Evolutionary conservation across 2,113 vertebrate genomes (phyloP).

Genomic region (Phaethon lepturus): DNA sequence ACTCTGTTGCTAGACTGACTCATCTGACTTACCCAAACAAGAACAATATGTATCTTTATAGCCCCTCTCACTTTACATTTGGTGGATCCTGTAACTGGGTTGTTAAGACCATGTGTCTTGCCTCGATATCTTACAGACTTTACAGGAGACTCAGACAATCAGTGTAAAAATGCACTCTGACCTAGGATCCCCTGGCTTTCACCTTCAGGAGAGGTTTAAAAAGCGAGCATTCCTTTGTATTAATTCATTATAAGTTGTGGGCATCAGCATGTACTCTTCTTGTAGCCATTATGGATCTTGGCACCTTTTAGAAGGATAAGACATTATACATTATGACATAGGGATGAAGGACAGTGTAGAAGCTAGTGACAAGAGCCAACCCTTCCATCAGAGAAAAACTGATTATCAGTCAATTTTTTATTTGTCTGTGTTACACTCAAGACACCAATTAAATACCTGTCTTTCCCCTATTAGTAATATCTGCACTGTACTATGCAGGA

Average conservation of each 20-base stretch:
- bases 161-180: background rate
- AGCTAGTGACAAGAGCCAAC: background rate
- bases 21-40: background rate
- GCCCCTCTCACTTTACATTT: background rate
- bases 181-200: background rate
- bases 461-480: constrained; percentile 15
- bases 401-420: constrained; percentile 24
- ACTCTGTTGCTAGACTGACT: background rate
- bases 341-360: background rate
- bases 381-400: constrained; percentile 9
- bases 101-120: background rate
- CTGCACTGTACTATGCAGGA: background rate
- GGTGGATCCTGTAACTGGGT: background rate
- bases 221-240: background rate
- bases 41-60: background rate
- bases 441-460: constrained; percentile 51
- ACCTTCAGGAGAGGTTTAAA: background rate
- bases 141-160: background rate
- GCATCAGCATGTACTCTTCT: background rate
- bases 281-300: background rate
- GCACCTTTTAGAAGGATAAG: background rate
- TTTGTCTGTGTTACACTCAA: constrained; percentile 10
- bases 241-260: background rate
- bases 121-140: background rate
- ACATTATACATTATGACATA: background rate